Conservation (phyloP, 2,888 invertebrate species). For the Cerastis leucographa region DNA sequence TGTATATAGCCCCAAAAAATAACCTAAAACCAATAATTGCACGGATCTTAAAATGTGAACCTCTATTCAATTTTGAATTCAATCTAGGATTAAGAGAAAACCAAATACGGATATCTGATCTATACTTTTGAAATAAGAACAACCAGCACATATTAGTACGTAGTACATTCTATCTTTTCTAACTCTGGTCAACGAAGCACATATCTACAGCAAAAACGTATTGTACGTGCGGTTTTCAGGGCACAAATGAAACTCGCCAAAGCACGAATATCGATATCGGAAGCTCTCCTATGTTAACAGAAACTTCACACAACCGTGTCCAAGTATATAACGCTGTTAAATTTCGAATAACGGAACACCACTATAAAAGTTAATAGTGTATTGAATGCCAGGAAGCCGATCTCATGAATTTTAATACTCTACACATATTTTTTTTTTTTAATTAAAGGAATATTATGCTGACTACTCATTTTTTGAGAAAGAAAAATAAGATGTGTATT, state of each 20-base stretch:
- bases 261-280: slow-evolving; percentile 58
- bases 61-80: neutral
- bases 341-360: slow-evolving; percentile 44
- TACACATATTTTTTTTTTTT: slow-evolving; percentile 35
- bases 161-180: slow-evolving; percentile 9
- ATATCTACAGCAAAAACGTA: slow-evolving; percentile 44
- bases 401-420: slow-evolving; percentile 16
- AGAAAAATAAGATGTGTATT: neutral
- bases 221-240: slow-evolving; percentile 47
- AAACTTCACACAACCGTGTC: slow-evolving; percentile 33
- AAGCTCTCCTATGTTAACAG: slow-evolving; percentile 33
- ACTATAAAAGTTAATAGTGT: slow-evolving; percentile 50
- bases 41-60: neutral
- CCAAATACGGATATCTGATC: neutral
- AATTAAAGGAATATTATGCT: neutral
- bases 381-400: slow-evolving; percentile 26
- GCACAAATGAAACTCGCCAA: slow-evolving; percentile 47
- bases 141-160: neutral
- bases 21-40: neutral
- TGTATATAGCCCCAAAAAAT: too few relatives aligned
- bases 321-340: slow-evolving; percentile 33
- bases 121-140: slow-evolving; percentile 4
- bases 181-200: slow-evolving; percentile 25
- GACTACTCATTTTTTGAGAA: neutral
- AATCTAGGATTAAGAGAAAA: neutral